Conservation (phyloP, 2,113 vertebrate genomes). For the Trematocara marginatum region DNA sequence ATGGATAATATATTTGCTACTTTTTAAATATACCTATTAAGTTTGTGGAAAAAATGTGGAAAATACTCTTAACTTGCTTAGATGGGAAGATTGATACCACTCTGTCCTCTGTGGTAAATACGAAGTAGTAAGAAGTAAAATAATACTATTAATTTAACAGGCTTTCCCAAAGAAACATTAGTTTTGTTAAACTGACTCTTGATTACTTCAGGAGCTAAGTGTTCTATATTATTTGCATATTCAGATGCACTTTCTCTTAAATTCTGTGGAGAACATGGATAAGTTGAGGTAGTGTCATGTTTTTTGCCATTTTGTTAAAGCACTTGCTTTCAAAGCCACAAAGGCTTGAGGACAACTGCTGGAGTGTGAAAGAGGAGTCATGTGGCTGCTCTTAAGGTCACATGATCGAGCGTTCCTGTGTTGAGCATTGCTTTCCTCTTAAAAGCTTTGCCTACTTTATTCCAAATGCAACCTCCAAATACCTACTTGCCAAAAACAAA, state of each 20-base stretch:
- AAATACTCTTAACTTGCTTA: neutral
- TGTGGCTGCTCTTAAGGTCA: conserved; percentile 41
- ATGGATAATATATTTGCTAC: neutral
- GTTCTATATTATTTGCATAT: neutral
- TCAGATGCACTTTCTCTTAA: neutral
- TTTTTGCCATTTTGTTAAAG: neutral
- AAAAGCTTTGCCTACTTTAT: neutral
- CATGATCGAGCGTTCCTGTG: conserved; percentile 16
- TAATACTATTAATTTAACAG: neutral
- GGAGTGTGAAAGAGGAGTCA: conserved; percentile 56
- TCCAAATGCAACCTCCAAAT: neutral
- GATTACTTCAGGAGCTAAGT: neutral
- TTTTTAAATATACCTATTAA: neutral
- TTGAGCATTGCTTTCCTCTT: conserved; percentile 74
- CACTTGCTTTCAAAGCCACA: neutral
- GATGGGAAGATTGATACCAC: neutral
- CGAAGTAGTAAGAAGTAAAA: neutral
- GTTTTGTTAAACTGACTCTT: neutral
- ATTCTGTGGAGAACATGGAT: neutral
- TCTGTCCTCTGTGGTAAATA: neutral
- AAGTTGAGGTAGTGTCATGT: neutral
- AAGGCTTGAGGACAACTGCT: conserved; percentile 1
- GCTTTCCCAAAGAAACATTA: neutral
- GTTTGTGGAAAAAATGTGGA: neutral
- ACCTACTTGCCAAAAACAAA: neutral